Conservation (phyloP, 2,888 invertebrate species). For the Cheilosia grossa region DNA sequence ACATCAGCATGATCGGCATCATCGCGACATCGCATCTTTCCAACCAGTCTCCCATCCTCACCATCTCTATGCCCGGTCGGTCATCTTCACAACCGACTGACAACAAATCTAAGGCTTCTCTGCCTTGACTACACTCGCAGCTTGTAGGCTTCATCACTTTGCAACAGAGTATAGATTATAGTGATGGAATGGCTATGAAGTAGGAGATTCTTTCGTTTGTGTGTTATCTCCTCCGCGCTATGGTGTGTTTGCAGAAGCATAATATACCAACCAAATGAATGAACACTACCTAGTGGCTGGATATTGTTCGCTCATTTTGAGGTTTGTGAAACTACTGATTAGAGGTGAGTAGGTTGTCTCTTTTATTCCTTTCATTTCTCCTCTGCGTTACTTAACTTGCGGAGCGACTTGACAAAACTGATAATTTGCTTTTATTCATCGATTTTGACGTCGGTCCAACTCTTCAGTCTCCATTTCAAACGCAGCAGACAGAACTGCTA, state of each 20-base stretch:
- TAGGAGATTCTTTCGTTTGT: constrained; percentile 4
- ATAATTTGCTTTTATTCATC: constrained; percentile 42
- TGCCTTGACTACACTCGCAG: background rate
- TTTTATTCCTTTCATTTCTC: constrained; percentile 11
- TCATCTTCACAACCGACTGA: constrained; percentile 46
- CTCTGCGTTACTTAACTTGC: constrained; percentile 9
- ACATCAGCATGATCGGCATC: constrained; percentile 30
- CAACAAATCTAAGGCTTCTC: constrained; percentile 41
- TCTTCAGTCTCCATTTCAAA: constrained; percentile 31
- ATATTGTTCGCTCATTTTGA: constrained; percentile 1
- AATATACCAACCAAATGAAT: background rate
- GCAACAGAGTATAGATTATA: constrained; percentile 8
- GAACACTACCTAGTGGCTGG: background rate
- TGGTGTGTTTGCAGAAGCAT: background rate
- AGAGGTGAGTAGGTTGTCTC: constrained; percentile 31
- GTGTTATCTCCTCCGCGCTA: constrained; percentile 23
- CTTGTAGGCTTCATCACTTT: constrained; percentile 13
- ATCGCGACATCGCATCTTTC: constrained; percentile 5
- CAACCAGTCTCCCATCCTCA: background rate
- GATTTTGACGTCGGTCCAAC: constrained; percentile 32
- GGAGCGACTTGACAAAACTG: constrained; percentile 1
- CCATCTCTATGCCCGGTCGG: constrained; percentile 10
- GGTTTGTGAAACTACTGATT: constrained; percentile 21
- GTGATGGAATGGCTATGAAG: background rate
- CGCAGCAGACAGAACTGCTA: constrained; percentile 13